Conservation (phyloP, 2,113 vertebrate species). For the Gadus chalcogrammus region DNA sequence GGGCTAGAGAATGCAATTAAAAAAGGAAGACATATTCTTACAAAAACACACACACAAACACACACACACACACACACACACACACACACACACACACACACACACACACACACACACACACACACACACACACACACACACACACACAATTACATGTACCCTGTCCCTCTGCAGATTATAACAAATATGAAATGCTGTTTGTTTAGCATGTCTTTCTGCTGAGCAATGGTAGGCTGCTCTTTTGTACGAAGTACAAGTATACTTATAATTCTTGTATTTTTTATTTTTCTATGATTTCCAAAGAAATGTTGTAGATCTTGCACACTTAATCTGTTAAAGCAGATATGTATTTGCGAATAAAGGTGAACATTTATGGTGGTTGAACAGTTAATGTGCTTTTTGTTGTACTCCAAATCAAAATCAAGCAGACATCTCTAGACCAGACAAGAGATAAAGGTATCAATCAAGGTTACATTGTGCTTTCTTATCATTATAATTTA, state of each 20-base stretch:
- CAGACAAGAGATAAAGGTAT: too few relatives aligned
- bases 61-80: too few relatives aligned
- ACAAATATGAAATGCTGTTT: slow-evolving; percentile 83
- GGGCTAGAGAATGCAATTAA: too few relatives aligned
- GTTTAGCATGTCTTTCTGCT: slow-evolving; percentile 94
- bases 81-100: background rate
- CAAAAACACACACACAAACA: too few relatives aligned
- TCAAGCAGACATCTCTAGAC: too few relatives aligned
- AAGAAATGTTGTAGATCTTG: slow-evolving; percentile 94
- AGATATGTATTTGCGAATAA: slow-evolving; percentile 96
- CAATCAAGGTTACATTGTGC: too few relatives aligned
- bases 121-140: background rate
- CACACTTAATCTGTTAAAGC: slow-evolving; percentile 88
- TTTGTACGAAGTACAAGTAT: slow-evolving; percentile 98
- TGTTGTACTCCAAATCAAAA: background rate
- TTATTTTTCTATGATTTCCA: slow-evolving; percentile 99
- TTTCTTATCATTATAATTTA: too few relatives aligned
- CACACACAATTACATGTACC: slow-evolving; percentile 5
- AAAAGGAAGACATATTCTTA: too few relatives aligned
- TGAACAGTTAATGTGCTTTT: slow-evolving; percentile 25
- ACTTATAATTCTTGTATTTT: slow-evolving; percentile 90
- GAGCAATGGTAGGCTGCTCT: slow-evolving; percentile 90
- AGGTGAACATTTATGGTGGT: slow-evolving; percentile 84
- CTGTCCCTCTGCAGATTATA: slow-evolving; percentile 50
- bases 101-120: background rate